These are phyloP conservation scores for Andricus curvator DNA, from an alignment of 2,888 invertebrate genomes.

Conservation along the genomic window DNA sequence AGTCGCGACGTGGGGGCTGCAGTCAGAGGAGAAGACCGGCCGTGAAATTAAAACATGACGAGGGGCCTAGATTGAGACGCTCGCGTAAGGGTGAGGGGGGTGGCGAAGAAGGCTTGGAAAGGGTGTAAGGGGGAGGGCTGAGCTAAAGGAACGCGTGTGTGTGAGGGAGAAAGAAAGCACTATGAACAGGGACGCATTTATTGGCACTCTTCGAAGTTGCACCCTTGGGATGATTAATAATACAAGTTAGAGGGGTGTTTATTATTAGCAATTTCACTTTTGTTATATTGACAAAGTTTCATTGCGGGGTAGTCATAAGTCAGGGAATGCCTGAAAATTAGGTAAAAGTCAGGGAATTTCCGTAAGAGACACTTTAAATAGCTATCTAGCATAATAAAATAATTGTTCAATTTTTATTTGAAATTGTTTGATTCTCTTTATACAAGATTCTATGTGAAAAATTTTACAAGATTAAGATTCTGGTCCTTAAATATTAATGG, in stretches of 20 bases:
- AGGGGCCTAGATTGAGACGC: constrained; percentile 71
- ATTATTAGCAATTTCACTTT: too few species aligned
- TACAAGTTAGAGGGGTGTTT: not conserved
- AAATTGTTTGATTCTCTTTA: too few species aligned
- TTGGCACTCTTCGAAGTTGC: not conserved
- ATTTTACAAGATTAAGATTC: too few species aligned
- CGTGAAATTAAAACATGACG: constrained; percentile 75
- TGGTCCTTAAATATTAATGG: too few species aligned
- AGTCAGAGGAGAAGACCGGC: constrained; percentile 63
- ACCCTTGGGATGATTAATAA: not conserved
- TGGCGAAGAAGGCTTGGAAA: constrained; percentile 25
- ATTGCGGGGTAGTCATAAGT: too few species aligned
- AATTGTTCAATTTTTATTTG: too few species aligned
- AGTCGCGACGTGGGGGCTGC: constrained; percentile 50
- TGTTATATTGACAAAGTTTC: too few species aligned
- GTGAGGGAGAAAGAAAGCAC: constrained; percentile 46
- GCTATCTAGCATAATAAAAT: too few species aligned
- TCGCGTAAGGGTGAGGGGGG: constrained; percentile 60
- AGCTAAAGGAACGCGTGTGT: constrained; percentile 39
- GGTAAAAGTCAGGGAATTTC: too few species aligned
- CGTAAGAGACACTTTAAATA: too few species aligned
- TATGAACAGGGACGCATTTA: constrained; percentile 61
- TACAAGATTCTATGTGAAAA: too few species aligned
- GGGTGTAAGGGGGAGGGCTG: constrained; percentile 14
- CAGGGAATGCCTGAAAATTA: too few species aligned